Evolutionary conservation across 30 jellyfish, hydroid and myxozoan species (phyloP).

Genomic region (Clytia hemisphaerica): DNA sequence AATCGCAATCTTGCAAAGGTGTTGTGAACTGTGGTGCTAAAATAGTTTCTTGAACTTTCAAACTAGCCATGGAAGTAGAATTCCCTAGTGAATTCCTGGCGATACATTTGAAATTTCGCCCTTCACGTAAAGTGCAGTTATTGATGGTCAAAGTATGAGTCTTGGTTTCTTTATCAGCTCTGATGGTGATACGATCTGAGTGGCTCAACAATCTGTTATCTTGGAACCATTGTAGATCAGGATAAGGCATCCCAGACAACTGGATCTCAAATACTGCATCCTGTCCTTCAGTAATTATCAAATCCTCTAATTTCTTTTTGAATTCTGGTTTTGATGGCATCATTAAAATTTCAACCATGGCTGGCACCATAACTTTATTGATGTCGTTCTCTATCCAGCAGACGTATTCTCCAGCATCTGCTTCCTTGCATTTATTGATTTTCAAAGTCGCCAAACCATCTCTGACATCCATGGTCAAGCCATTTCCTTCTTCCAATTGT

Average conservation of each 20-base stretch:
- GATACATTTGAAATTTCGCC: constrained; percentile 69
- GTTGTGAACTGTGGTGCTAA: constrained; percentile 66
- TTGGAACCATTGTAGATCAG: constrained; percentile 68
- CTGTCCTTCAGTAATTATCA: constrained; percentile 51
- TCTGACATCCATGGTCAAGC: constrained; percentile 14
- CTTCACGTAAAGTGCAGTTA: constrained; percentile 48
- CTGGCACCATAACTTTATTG: constrained; percentile 47
- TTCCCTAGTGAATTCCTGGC: constrained; percentile 64
- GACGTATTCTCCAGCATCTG: constrained; percentile 80
- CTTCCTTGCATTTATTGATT: constrained; percentile 28
- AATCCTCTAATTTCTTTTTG: constrained; percentile 40
- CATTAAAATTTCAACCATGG: constrained; percentile 51
- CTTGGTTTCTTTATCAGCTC: constrained; percentile 16
- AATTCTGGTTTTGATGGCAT: constrained; percentile 52
- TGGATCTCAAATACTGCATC: constrained; percentile 37
- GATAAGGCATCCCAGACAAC: constrained; percentile 67
- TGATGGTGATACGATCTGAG: constrained; percentile 28
- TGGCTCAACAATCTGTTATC: constrained; percentile 27
- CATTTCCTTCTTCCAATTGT: constrained; percentile 34
- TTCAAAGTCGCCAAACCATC: constrained; percentile 16
- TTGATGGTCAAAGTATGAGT: background rate
- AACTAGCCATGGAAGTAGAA: constrained; percentile 49
- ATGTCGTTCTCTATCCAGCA: constrained; percentile 45
- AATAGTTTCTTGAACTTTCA: constrained; percentile 52
- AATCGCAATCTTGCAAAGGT: constrained; percentile 44